Conservation (phyloP, 2,888 invertebrate genomes). For the Gerris lacustris region DNA sequence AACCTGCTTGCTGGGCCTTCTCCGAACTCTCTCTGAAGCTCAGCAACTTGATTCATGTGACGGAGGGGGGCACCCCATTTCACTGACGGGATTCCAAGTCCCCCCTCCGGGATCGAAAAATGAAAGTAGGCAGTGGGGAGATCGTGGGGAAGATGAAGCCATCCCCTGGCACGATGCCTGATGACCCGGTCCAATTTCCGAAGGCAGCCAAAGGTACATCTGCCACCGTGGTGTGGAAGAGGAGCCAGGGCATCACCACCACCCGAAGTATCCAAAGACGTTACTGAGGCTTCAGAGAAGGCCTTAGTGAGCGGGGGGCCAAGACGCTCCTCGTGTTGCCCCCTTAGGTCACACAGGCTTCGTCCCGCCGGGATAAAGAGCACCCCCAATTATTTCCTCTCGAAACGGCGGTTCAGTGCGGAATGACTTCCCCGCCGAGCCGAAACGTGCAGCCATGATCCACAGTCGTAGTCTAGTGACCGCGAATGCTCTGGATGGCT, state of each 20-base stretch:
- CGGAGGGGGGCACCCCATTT: too few species aligned
- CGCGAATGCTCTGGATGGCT: constrained; percentile 32
- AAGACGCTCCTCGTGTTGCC: constrained; percentile 32
- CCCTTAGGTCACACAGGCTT: constrained; percentile 15
- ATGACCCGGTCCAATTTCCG: constrained; percentile 34
- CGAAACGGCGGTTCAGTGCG: constrained; percentile 26
- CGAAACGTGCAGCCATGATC: too few species aligned
- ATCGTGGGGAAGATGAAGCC: too few species aligned
- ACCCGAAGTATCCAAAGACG: constrained; percentile 34
- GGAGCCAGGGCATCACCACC: constrained; percentile 36
- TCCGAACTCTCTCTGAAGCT: too few species aligned
- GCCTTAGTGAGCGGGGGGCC: constrained; percentile 31
- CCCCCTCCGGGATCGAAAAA: too few species aligned
- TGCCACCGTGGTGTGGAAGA: constrained; percentile 35
- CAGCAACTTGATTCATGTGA: too few species aligned
- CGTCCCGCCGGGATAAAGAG: constrained; percentile 32
- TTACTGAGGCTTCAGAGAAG: constrained; percentile 38
- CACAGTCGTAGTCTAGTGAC: too few species aligned
- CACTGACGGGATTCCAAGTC: too few species aligned
- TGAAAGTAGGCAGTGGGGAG: too few species aligned
- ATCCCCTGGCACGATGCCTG: too few species aligned
- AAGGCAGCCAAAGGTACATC: constrained; percentile 26
- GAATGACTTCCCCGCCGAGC: constrained; percentile 24
- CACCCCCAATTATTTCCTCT: constrained; percentile 33
- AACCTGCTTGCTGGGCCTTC: too few species aligned